Evolutionary conservation across 2,113 vertebrate genomes (phyloP).

Genomic region (Sisor rabdophorus): DNA sequence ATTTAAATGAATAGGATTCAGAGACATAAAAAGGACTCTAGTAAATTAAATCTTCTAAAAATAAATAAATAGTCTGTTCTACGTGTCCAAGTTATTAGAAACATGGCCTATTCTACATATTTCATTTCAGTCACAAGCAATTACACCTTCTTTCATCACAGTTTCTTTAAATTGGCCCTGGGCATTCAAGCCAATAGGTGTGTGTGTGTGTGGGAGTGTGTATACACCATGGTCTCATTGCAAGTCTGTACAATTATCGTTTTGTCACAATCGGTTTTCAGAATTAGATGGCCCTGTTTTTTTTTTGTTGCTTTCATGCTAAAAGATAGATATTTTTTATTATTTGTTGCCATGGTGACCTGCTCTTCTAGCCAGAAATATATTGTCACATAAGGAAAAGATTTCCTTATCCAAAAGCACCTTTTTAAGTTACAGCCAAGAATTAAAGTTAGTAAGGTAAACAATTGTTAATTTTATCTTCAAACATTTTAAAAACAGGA

Average conservation of each 20-base stretch:
- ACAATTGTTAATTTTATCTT: conserved; percentile 23
- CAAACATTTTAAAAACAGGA: conserved; percentile 6
- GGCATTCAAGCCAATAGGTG: conserved; percentile 22
- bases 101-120: background rate
- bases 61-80: background rate
- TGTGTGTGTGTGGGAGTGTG: too few species aligned
- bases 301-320: conserved; percentile 13
- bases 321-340: conserved; percentile 33
- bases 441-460: conserved; percentile 46
- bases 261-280: conserved; percentile 40
- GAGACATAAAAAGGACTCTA: background rate
- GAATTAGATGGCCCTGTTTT: conserved; percentile 36
- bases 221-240: conserved; percentile 18
- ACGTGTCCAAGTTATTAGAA: background rate
- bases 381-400: conserved; percentile 60
- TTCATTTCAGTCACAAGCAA: background rate
- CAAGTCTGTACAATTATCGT: conserved; percentile 37
- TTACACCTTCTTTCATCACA: conserved; percentile 4
- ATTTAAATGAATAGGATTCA: conserved; percentile 2
- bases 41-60: conserved; percentile 1
- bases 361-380: conserved; percentile 59
- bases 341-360: conserved; percentile 66
- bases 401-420: conserved; percentile 53
- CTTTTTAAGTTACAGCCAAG: conserved; percentile 47
- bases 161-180: conserved; percentile 23